Percentiles rank a stretch among this genome's conserved stretches.
phyloP scores from a whole-genome alignment of 2,888 invertebrate species.

The Scelioninae gen. 2 region DNA sequence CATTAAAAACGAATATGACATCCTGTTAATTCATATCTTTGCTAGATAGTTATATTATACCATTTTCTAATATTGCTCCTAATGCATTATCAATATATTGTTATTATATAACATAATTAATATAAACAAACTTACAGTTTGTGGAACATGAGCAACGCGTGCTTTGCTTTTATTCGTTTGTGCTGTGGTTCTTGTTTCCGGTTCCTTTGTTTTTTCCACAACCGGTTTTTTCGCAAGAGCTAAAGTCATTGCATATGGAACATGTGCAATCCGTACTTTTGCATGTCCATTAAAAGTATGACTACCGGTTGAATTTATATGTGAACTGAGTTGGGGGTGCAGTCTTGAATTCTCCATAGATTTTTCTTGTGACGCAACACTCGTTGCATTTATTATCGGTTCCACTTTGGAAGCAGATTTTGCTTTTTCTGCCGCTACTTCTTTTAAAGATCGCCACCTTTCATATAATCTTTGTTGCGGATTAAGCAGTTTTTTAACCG shows the following conservation, averaged over 20 bases:
- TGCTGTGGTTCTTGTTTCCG: slow-evolving; percentile 77
- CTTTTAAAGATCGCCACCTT: slow-evolving; percentile 71
- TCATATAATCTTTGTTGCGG: slow-evolving; percentile 73
- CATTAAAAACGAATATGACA: too few relatives aligned
- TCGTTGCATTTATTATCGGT: slow-evolving; percentile 2
- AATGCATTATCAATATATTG: too few relatives aligned
- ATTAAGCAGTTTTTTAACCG: slow-evolving; percentile 65
- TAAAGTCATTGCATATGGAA: slow-evolving; percentile 84
- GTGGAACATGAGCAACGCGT: slow-evolving; percentile 83
- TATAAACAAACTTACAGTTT: slow-evolving; percentile 66
- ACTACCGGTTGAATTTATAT: slow-evolving; percentile 54
- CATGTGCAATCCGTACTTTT: slow-evolving; percentile 83
- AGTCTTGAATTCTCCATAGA: slow-evolving; percentile 35
- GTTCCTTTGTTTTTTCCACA: slow-evolving; percentile 75
- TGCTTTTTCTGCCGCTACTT: slow-evolving; percentile 67
- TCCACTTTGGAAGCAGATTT: slow-evolving; percentile 48
- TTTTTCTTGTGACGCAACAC: slow-evolving; percentile 32
- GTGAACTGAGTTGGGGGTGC: slow-evolving; percentile 12
- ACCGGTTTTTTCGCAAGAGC: slow-evolving; percentile 81
- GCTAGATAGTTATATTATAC: too few relatives aligned
- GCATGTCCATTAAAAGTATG: slow-evolving; percentile 70
- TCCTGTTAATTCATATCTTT: too few relatives aligned
- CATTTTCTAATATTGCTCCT: too few relatives aligned
- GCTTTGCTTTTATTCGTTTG: slow-evolving; percentile 82
- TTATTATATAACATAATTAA: too few relatives aligned